phyloP scores from a whole-genome alignment of 2,797 vertebrate species.

The Sebastes elongatus region DNA sequence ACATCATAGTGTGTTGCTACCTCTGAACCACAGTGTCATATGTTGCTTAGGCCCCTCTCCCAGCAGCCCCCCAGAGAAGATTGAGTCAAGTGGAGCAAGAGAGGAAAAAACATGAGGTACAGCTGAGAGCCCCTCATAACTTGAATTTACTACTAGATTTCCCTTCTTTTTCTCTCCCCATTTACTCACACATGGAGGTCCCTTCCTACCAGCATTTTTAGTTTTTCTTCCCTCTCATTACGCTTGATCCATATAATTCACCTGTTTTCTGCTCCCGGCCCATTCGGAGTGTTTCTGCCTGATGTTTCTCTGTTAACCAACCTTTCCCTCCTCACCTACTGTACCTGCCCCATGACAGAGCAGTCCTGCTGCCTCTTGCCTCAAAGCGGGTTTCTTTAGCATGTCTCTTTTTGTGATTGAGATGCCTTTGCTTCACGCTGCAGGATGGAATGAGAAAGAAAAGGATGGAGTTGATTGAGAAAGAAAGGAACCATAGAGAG shows the following conservation, averaged over 20 bases:
- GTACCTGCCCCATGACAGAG: conserved; percentile 35
- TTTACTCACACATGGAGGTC: conserved; percentile 63
- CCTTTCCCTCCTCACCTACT: conserved; percentile 25
- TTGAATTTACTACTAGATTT: conserved; percentile 31
- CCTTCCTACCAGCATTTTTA: conserved; percentile 34
- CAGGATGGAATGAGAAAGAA: conserved; percentile 90
- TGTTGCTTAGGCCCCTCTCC: conserved; percentile 88
- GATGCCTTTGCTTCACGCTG: conserved; percentile 15
- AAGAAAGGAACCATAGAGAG: conserved; percentile 90
- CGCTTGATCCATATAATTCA: conserved; percentile 6
- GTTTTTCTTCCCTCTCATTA: conserved; percentile 53
- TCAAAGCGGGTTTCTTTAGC: neutral
- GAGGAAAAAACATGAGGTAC: conserved; percentile 92
- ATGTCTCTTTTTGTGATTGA: conserved; percentile 7
- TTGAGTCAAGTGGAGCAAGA: conserved; percentile 88
- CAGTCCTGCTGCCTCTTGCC: conserved; percentile 52
- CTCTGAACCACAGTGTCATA: conserved; percentile 88
- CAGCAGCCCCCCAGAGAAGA: conserved; percentile 86
- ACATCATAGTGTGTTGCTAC: conserved; percentile 40
- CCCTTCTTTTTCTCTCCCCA: conserved; percentile 25
- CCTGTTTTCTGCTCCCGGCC: neutral
- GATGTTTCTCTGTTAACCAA: conserved; percentile 11
- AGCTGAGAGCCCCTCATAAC: conserved; percentile 63
- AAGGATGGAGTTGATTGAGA: conserved; percentile 88
- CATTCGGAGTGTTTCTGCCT: conserved; percentile 11